A percentile compares a stretch with the other conserved stretches of the same genome.
These are phyloP conservation scores for Orchesellides sinensis DNA, from an alignment of 2,888 invertebrate species.

Conservation along the genomic window DNA sequence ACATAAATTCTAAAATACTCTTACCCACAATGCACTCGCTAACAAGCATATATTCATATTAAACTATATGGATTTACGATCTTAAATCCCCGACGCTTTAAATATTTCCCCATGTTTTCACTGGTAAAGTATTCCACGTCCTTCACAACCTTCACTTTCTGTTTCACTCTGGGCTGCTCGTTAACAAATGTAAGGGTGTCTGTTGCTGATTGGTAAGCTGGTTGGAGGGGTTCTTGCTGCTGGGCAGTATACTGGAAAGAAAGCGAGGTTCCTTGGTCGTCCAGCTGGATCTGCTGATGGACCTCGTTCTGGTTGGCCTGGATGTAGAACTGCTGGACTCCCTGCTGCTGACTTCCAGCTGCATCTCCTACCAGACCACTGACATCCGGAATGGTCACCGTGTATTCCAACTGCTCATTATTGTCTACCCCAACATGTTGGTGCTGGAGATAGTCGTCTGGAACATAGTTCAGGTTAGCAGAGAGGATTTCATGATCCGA, in stretches of 20 bases:
- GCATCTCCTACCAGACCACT: slow-evolving; percentile 5
- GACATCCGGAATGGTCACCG: slow-evolving; percentile 17
- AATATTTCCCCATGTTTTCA: slow-evolving; percentile 67
- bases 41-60: too few species aligned
- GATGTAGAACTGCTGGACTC: slow-evolving; percentile 32
- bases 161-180: slow-evolving; percentile 19
- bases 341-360: neutral
- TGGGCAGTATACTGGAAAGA: neutral
- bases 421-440: slow-evolving; percentile 38
- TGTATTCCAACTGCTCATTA: slow-evolving; percentile 24
- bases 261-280: neutral
- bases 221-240: neutral
- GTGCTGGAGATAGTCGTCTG: slow-evolving; percentile 44
- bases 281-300: neutral
- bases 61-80: slow-evolving; percentile 66
- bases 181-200: neutral
- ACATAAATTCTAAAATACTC: neutral
- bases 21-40: too few species aligned
- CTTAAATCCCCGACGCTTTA: slow-evolving; percentile 66
- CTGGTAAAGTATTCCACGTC: slow-evolving; percentile 67
- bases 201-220: neutral
- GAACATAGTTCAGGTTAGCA: slow-evolving; percentile 38
- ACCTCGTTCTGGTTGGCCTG: neutral
- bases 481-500: slow-evolving; percentile 45
- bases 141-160: slow-evolving; percentile 49